Base-by-base conservation (phyloP, 2,113 vertebrate genomes). In the Promerops cafer region DNA sequence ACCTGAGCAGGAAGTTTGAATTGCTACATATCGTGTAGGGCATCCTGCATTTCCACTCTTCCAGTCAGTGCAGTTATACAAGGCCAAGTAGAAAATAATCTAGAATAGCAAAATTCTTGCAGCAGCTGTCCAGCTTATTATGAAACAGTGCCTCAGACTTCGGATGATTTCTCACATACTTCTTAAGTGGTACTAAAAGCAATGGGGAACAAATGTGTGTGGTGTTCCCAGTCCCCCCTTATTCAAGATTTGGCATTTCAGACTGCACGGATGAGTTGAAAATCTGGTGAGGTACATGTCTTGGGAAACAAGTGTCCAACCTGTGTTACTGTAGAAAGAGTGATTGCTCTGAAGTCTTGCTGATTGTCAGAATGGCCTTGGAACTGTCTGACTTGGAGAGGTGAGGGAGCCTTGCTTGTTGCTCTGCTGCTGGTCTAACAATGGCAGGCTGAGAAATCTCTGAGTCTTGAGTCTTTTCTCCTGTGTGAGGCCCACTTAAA, bases 1-100 rank as follows among this genome's bases (percentile, higher is more conserved):
- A 71, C 13, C 85, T 65, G 22, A 59, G 22, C 74, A 74, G 87
- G 87, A 96, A 90, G 82, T 59, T 80, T 49, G 50, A 93, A 59
- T 94, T 94, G 57, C 82, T 74, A 13, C 75, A 47, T 89, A 88
- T 91, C 90, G 71, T 93, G 45, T 77, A 79, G 91, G 84, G 81
- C 64, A 17, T 11, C 44, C 42, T 83, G 63, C 33, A 37, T 82
- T 95, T 90, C 87, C 54, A 39, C 7, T 37, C 24, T 88, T 88
- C 54, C 78, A 70, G 72, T 86, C 3, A 2, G 31, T 3, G 0
- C 79, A 90, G 19, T 88, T 59, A 37, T 69, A 61, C 42, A n/a
- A 52, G 47, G 60, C 82, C 27, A 44, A 78, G 33, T 17, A 83
- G 35, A 90, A 93, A 71, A 83, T 63, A 39, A 33, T 85, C 22